Base-by-base conservation (phyloP, 2,888 invertebrate genomes). In the Laspeyria flexula region DNA sequence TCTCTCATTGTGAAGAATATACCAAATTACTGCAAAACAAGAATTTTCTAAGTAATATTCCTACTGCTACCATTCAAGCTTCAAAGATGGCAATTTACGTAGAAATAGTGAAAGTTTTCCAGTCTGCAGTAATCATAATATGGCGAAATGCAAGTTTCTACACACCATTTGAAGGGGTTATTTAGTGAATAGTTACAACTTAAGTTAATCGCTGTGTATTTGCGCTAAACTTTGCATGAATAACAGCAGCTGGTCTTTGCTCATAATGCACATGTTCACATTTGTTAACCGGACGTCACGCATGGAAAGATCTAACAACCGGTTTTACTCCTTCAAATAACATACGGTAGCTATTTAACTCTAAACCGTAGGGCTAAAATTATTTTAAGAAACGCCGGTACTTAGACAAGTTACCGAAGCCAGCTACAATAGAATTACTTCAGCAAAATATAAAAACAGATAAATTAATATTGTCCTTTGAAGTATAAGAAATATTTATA, bases 61-160 rank as follows among this genome's bases (percentile, higher is more conserved):
- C 30, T 10, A 6, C 1, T 9, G 16, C n/a, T 44, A 42, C 25
- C 27, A 31, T 21, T 27, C 11, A 25, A 30, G 30, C 46, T 44
- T 45, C 25, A 23, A 43, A 15, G 33, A 34, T 25, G 16, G 45
- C 25, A 42, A 52, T 57, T 41, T 50, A 44, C 48, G 21, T 25
- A 21, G 29, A 41, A 45, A 25, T 41, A 34, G 61, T 43, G 63
- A 61, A 63, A 63, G 57, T 55, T 50, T 29, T n/a, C 46, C 15
- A 29, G 12, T 3, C 16, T 41, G n/a, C 39, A 34, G 31, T 35
- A 35, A 41, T 27, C 44, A 35, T 18, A 45, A 35, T 21, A 48
- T 30, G 3, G 18, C 10, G 21, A 18, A 29, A 12, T 35, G 12
- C 21, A n/a, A 27, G 13, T 27, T 33, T 43, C 34, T 27, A 33